Conservation (phyloP, 1,140 invertebrate genomes). For the Philotrypesis tridentata region DNA sequence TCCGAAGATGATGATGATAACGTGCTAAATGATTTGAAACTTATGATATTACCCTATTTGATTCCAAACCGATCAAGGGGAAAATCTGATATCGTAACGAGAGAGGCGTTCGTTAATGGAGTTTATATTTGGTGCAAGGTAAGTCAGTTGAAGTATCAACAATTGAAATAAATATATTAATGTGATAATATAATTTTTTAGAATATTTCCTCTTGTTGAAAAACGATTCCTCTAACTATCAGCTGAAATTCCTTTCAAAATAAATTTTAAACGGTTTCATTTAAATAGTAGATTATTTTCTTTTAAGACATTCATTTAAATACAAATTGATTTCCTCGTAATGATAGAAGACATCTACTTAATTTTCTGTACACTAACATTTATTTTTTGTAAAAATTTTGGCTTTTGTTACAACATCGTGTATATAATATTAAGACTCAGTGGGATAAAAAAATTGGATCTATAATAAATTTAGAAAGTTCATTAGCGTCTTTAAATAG, state of each 20-base stretch:
- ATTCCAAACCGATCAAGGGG: background rate
- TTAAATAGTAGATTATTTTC: background rate
- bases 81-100: background rate
- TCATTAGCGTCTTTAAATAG: background rate
- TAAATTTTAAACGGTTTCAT: background rate
- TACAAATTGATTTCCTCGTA: too few species aligned
- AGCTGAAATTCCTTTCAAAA: background rate
- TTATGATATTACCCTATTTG: background rate
- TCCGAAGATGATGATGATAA: background rate
- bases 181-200: background rate
- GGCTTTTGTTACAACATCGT: slow-evolving; percentile 36
- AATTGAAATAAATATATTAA: too few species aligned
- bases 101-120: background rate
- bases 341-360: too few species aligned
- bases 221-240: background rate
- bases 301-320: too few species aligned
- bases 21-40: background rate
- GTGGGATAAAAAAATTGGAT: slow-evolving; percentile 42
- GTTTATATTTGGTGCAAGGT: slow-evolving; percentile 19
- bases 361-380: too few species aligned
- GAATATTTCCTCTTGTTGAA: background rate
- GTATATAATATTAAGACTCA: slow-evolving; percentile 47
- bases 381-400: too few species aligned
- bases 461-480: slow-evolving; percentile 28
- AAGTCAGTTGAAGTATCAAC: background rate